Evolutionary conservation across 23 tunicate genomes (phyloP), one percentile per base, ranked within the genome.

Genomic region (Pegea sp.): DNA sequence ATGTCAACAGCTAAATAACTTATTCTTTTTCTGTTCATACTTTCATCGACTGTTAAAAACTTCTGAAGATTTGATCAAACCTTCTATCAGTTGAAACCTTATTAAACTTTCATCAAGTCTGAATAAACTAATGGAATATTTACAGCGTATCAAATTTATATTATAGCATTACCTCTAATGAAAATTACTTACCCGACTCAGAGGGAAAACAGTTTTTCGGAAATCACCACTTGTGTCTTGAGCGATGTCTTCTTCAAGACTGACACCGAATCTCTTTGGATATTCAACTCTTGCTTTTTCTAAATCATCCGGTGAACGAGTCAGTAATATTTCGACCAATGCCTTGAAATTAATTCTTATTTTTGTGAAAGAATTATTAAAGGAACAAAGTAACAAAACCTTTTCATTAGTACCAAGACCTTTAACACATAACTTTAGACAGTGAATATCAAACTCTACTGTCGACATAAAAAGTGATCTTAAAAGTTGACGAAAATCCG

Each of bases 151-250:
- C n/a, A n/a, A n/a, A n/a, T n/a, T n/a, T n/a, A n/a, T n/a, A n/a
- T n/a, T n/a, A n/a, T n/a, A n/a, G n/a, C n/a, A n/a, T n/a, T n/a
- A n/a, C n/a, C n/a, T n/a, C n/a, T n/a, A n/a, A n/a, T n/a, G 16
- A 38, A 38, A 38, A 16, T 11, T 28, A 59, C 60, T 64, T 50
- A 77, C 90, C 43, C 90, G 48, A 49, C 90, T 56, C n/a, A 77
- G 61, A 23, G 90, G 52, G 44, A 30, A 69, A 30, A 75, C 65
- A 57, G 69, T 52, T 52, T 77, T 77, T 42, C 90, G 38, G 48
- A 77, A 77, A 44, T 77, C 77, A 25, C 90, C 90, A 48, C 90
- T 77, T 4, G 90, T 77, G 46, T 77, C 90, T 25, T 77, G 73
- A 18, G 90, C 90, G 5, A 77, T 77, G 32, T 77, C 90, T 8